Evolutionary conservation across 2,113 vertebrate species (phyloP).

Genomic region (Danionella cerebrum): DNA sequence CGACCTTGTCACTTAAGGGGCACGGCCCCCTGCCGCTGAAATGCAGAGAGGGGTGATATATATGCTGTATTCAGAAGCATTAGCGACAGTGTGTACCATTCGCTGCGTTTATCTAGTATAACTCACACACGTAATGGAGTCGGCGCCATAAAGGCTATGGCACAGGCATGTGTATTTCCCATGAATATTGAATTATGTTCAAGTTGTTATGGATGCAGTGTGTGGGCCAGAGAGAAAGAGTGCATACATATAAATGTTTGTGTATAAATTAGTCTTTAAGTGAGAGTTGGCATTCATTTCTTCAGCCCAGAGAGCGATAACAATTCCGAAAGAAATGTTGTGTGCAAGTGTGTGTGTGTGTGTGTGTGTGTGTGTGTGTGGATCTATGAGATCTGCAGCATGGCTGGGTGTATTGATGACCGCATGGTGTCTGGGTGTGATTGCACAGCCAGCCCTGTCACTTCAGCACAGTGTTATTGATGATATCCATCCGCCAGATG

Average conservation of each 20-base stretch:
- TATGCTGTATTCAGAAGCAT: constrained; percentile 26
- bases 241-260: constrained; percentile 35
- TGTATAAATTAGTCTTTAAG: constrained; percentile 39
- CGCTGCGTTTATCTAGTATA: constrained; percentile 39
- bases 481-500: constrained; percentile 68
- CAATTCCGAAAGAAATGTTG: constrained; percentile 15
- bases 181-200: constrained; percentile 46
- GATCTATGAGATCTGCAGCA: constrained; percentile 22
- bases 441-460: constrained; percentile 61
- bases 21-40: constrained; percentile 12
- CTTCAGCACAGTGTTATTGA: constrained; percentile 62
- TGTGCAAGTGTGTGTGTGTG: constrained; percentile 18
- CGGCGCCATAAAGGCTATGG: constrained; percentile 35
- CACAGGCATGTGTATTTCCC: constrained; percentile 35
- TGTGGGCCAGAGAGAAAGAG: constrained; percentile 26
- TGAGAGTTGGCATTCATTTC: constrained; percentile 33
- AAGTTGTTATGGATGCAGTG: constrained; percentile 39
- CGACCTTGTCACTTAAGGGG: constrained; percentile 36
- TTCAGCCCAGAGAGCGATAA: constrained; percentile 17
- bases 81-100: constrained; percentile 33
- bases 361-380: constrained; percentile 27
- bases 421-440: constrained; percentile 61
- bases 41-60: constrained; percentile 21
- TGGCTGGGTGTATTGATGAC: constrained; percentile 64
- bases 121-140: constrained; percentile 37